Conservation (phyloP, 2,797 vertebrate species). For the Ctenopoma multispine region DNA sequence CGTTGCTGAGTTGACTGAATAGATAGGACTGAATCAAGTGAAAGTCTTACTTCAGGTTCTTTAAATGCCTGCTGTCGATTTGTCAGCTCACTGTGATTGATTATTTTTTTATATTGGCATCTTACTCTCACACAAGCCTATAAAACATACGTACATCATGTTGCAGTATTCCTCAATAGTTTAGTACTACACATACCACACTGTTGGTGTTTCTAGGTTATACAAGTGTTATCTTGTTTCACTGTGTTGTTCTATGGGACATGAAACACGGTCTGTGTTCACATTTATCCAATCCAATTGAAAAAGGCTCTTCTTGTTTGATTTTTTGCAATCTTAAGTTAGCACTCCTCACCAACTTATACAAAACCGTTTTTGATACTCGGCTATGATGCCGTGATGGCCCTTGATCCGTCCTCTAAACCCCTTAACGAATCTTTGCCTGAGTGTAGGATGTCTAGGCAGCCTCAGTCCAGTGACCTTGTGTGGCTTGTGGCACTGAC, state of each 20-base stretch:
- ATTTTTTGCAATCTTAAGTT: too few species aligned
- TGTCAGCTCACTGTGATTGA: slow-evolving; percentile 28
- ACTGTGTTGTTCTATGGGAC: slow-evolving; percentile 17
- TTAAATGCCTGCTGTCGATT: slow-evolving; percentile 8
- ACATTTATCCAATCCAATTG: background rate
- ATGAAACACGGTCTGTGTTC: slow-evolving; percentile 21
- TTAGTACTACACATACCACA: slow-evolving; percentile 2
- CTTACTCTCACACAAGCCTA: slow-evolving; percentile 4
- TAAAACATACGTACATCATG: slow-evolving; percentile 23
- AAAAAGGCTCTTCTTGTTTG: too few species aligned
- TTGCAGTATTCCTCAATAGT: slow-evolving; percentile 18
- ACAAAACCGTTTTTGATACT: too few species aligned
- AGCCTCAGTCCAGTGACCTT: slow-evolving; percentile 45
- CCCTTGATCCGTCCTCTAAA: slow-evolving; percentile 44
- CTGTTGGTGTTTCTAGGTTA: slow-evolving; percentile 5
- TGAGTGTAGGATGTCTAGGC: slow-evolving; percentile 39
- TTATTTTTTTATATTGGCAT: slow-evolving; percentile 24
- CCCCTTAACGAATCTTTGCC: slow-evolving; percentile 30
- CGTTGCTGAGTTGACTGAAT: slow-evolving; percentile 66
- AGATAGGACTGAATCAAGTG: slow-evolving; percentile 43
- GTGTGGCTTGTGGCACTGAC: slow-evolving; percentile 60
- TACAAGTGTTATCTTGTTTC: slow-evolving; percentile 49
- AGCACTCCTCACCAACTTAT: too few species aligned
- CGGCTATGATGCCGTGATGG: slow-evolving; percentile 25
- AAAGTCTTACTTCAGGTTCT: slow-evolving; percentile 46